These are phyloP conservation scores for Drosophila nr. perissopoda DNA, from an alignment of 2,888 invertebrate species.

Conservation along the genomic window DNA sequence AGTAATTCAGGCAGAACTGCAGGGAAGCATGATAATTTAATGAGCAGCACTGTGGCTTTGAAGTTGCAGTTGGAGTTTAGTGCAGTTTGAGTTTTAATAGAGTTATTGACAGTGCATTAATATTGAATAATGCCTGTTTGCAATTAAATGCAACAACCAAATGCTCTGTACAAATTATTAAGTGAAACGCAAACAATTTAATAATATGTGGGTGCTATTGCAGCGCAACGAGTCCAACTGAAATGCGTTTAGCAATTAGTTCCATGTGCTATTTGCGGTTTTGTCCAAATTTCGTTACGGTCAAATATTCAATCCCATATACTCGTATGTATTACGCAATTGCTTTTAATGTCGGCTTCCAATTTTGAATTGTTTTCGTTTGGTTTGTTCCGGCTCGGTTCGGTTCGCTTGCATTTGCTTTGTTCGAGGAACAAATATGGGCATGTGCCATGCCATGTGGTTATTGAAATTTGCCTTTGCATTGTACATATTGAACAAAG, in stretches of 20 bases:
- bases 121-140: not conserved
- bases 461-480: conserved; percentile 51
- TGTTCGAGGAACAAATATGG: conserved; percentile 59
- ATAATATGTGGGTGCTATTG: conserved; percentile 3
- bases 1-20: conserved; percentile 56
- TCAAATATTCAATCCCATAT: conserved; percentile 16
- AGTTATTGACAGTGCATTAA: conserved; percentile 30
- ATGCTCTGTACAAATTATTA: not conserved
- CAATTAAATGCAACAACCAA: conserved; percentile 8
- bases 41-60: conserved; percentile 46
- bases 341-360: conserved; percentile 14
- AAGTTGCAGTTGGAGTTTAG: conserved; percentile 19
- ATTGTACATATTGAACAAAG: conserved; percentile 17
- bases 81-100: conserved; percentile 31
- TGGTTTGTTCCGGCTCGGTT: conserved; percentile 12
- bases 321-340: conserved; percentile 30
- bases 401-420: conserved; percentile 26
- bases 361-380: conserved; percentile 31
- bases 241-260: conserved; percentile 37
- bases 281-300: conserved; percentile 50
- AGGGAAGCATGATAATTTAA: conserved; percentile 77
- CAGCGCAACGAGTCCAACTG: conserved; percentile 1
- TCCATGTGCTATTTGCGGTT: conserved; percentile 64
- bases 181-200: conserved; percentile 17
- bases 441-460: conserved; percentile 31